phyloP scores from a whole-genome alignment of 2,113 vertebrate genomes.

The Danio rerio region GRCz12tu NC_133195.1:23047001-23047500 shows the following conservation, averaged over 20 bases:
- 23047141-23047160: constrained; percentile 49
- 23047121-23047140: constrained; percentile 35
- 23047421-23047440: constrained; percentile 19
- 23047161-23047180: constrained; percentile 46
- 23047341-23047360: constrained; percentile 57
- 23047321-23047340: constrained; percentile 61
- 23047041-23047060: no score
- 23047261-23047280: constrained; percentile 55
- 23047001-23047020: no score
- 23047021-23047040: no score
- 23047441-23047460: constrained; percentile 56
- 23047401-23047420: constrained; percentile 43
- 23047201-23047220: constrained; percentile 42
- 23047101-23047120: constrained; percentile 8
- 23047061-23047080: no score
- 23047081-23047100: neutral
- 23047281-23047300: constrained; percentile 52
- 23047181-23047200: constrained; percentile 59
- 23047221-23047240: constrained; percentile 36
- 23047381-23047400: constrained; percentile 56
- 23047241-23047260: constrained; percentile 57
- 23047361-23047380: constrained; percentile 55
- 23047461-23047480: constrained; percentile 33
- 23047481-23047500: constrained; percentile 57
- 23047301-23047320: constrained; percentile 55